phyloP scores from a whole-genome alignment of 2,113 vertebrate species.

The Brevimyrus niger region DNA sequence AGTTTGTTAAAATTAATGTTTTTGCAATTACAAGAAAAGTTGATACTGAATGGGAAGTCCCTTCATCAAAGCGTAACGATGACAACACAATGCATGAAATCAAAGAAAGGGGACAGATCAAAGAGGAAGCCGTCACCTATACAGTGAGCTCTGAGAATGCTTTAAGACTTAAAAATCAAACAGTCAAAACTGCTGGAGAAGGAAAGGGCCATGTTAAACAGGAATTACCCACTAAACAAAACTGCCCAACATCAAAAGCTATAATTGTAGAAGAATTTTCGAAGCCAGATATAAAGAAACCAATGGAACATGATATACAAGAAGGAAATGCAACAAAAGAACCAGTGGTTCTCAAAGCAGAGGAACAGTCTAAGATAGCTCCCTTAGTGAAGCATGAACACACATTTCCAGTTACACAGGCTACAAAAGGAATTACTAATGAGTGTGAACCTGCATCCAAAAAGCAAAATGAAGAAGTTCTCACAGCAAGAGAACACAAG shows the following conservation, averaged over 20 bases:
- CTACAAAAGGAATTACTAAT: neutral
- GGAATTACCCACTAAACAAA: neutral
- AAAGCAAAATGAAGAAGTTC: neutral
- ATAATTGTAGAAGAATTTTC: neutral
- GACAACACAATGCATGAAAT: slow-evolving; percentile 20
- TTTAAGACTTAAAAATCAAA: neutral
- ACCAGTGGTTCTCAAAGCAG: neutral
- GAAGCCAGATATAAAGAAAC: neutral
- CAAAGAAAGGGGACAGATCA: neutral
- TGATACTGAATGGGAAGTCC: neutral
- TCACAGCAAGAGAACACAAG: neutral
- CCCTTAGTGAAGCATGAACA: neutral
- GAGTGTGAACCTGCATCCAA: neutral
- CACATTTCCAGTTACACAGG: neutral
- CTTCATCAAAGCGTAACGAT: neutral
- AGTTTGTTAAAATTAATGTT: neutral
- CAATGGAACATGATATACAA: neutral
- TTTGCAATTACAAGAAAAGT: slow-evolving; percentile 3
- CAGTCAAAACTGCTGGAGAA: neutral
- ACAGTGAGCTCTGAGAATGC: neutral
- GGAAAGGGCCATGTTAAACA: neutral
- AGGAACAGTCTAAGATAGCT: neutral
- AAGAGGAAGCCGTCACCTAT: neutral
- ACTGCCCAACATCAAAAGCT: neutral
- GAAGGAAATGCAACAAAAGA: neutral